Evolutionary conservation across 2,797 vertebrate genomes (phyloP), one percentile per base, ranked within the genome.

Genomic region (Lagodon rhomboides): DNA sequence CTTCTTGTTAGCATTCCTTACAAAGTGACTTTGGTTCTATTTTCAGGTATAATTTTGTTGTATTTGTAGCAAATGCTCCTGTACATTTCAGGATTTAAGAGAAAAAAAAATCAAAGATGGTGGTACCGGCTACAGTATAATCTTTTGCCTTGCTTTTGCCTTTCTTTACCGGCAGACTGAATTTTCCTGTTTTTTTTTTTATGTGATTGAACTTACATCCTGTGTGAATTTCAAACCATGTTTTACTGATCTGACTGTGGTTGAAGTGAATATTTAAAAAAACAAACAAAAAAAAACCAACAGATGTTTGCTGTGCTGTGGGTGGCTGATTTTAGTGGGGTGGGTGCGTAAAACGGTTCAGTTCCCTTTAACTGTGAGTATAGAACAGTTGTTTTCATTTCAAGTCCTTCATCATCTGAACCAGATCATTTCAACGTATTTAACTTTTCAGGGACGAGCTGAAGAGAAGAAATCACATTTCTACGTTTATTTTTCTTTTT

Each of bases 61-160:
- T 90, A 82, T 44, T 87, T 84, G 89, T 92, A 92, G 89, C 89
- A 91, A 62, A 85, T 50, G 67, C 43, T 90, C 88, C 86, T 88
- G 67, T 79, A 43, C 68, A 81, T 89, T 93, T 88, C 90, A 93
- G 87, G 89, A 80, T 3, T 38, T 38, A 67, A 61, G 56, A 46
- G 34, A 54, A 46, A 77, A 51, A 65, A 38, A 80, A 68, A 74
- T 65, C 68, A 77, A 83, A 85, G 51, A 80, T 77, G 54, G 74
- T 51, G 83, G 84, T 92, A 91, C 91, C 79, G 82, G 87, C 85
- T 85, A 53, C 82, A 84, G 49, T 81, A 58, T 85, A 72, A 91
- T 83, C 59, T 53, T 89, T 86, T 84, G 90, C 91, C 87, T 93
- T 90, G 82, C 85, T 90, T 90, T 90, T 84, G 80, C 87, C 86